Base-by-base conservation (phyloP, 2,797 vertebrate genomes). In the Periparus ater region DNA sequence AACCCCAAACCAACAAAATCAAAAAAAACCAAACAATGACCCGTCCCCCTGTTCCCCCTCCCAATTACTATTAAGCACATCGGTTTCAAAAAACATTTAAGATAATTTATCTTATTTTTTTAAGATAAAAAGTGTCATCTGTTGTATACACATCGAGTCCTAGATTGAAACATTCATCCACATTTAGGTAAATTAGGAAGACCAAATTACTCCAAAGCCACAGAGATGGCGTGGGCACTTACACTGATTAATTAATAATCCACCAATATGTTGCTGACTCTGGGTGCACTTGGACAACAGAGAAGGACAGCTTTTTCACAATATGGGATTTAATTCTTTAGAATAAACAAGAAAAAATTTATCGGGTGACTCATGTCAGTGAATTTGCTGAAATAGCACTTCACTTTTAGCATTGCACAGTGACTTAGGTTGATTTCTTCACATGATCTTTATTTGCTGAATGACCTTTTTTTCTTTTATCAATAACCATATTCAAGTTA, bases 391-490 rank as follows among this genome's bases (percentile, higher is more conserved):
- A 92, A 92, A 83, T 22, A 91, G 44, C 57, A 65, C 85, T 97
- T 97, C 70, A 86, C 4, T 73, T 42, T 72, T 94, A 78, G 30
- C 54, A 76, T 86, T 88, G 80, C 48, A 60, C n/a, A 87, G 63
- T 75, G 66, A 58, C 58, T 78, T 90, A 63, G 18, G 83, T 84
- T 96, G 81, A 85, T 95, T 95, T 63, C 82, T 94, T 89, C 74
- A 58, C 82, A 85, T 95, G 96, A 97, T 95, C 96, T 98, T 97
- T 96, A 80, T 95, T 96, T 96, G 23, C 67, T 85, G 68, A 92
- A 61, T 81, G 44, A 54, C 75, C 50, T 97, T 94, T 85, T 40
- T 93, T 91, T 90, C 57, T 83, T 89, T 50, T 79, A 72, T 88
- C 85, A n/a, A 11, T 96, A 96, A 79, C 94, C 60, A 80, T 96